Evolutionary conservation across 2,113 vertebrate species (phyloP), one percentile per base, ranked within the genome.

Genomic region (Brachirus orientalis): DNA sequence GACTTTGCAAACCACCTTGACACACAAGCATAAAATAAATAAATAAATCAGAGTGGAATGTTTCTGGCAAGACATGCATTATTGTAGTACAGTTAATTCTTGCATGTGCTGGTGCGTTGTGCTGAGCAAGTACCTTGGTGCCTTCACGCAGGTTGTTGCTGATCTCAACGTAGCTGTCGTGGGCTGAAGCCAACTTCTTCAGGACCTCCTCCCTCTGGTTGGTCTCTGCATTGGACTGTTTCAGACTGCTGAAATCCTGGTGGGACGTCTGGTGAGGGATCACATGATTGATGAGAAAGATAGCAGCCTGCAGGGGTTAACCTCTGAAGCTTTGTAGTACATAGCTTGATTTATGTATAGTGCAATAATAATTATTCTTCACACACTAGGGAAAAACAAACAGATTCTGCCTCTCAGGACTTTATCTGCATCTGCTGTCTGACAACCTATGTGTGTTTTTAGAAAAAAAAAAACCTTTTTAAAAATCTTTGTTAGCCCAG

Each of bases 111-210:
- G 19, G 33, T 5, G 44, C 13, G 40, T 40, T 63, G 72, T 57
- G 69, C 76, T 43, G 81, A 65, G 53, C 1, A 46, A 37, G 60
- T 80, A 99, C 97, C 96, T 98, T 98, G 64, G 97, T 99, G 86
- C 98, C 98, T 90, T 99, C 98, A 71, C 89, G 95, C 85, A 99
- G 91, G 89, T 99, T 98, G 70, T 76, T 94, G 72, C 94, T 93
- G 86, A 99, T 97, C 90, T 99, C 96, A 43, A 98, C 91, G 36
- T 98, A 99, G 90, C 96, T 98, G 91, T 99, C 98, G 56, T 99
- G 96, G 18, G 97, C 98, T 3, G 95, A 92, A 57, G 98, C 98
- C 77, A 99, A 93, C 85, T 97, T 98, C 92, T 98, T 99, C 84
- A 99, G 80, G 72, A 98, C 94, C 83, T 99, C 98, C 91, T 99